Base-by-base conservation (phyloP, 2,113 vertebrate species). In the Crotalus helleri region DNA sequence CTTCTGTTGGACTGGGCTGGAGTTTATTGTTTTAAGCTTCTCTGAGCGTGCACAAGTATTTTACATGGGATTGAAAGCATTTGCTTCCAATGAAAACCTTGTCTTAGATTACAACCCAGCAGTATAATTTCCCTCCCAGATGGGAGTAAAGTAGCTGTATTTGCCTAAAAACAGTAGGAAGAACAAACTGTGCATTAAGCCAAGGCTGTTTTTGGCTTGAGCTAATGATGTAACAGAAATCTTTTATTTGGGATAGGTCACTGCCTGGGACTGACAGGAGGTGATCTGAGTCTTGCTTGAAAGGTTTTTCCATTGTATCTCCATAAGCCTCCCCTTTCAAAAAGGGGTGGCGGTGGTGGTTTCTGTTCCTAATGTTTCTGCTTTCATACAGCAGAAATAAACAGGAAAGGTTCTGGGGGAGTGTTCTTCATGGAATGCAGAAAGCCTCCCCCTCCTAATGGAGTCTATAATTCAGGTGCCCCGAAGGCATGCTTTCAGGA, bases 51-150 rank as follows among this genome's bases (percentile, higher is more conserved):
- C 98, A 98, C 98, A 98, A 98, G 98, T 99, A 99, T 99, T 90
- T 99, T 99, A 99, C 98, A 98, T 98, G 98, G 98, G 98, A 99
- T 99, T 99, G 98, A 98, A 98, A 98, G 98, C 99, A 99, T 99
- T 99, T 99, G 99, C 99, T 99, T 99, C 98, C 98, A 99, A 99
- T 99, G 99, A 99, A 99, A 99, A 99, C 99, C 98, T 98, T 98
- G 98, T 99, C 98, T 99, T 99, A 98, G 98, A 99, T 99, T 99
- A 99, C 99, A 99, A 97, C 98, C 97, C 98, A 98, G 98, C 97
- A 97, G 98, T 97, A 98, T 98, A 98, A 97, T 98, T 98, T 98
- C 98, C 98, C 98, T 98, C 98, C 98, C 97, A 98, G 98, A 98
- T 98, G 97, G 98, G 98, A 98, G 98, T 95, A 97, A 98, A 98